Conservation (phyloP, 2,888 invertebrate genomes). For the Aspidiotus destructor region DNA sequence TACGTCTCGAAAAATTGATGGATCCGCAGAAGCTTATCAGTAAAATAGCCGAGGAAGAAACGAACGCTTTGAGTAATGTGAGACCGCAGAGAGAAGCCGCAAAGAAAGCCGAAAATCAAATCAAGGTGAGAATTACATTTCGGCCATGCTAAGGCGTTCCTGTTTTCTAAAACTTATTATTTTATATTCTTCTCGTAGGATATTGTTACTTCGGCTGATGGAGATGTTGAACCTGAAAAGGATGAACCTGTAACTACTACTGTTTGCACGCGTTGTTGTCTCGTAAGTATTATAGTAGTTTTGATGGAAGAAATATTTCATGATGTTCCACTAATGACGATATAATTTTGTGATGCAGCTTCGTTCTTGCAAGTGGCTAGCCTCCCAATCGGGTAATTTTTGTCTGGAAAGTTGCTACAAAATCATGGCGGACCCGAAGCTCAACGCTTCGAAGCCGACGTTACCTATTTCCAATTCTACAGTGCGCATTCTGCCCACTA, state of each 20-base stretch:
- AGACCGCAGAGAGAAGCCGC: conserved; percentile 38
- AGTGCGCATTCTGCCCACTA: background rate
- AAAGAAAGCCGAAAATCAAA: conserved; percentile 38
- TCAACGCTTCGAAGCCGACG: background rate
- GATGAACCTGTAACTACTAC: conserved; percentile 7
- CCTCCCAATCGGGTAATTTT: background rate
- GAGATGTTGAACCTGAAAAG: background rate
- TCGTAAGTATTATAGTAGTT: conserved; percentile 18
- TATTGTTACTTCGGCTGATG: conserved; percentile 31
- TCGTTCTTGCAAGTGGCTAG: background rate
- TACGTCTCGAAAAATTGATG: conserved; percentile 27
- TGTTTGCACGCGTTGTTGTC: conserved; percentile 34
- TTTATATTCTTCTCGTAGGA: conserved; percentile 27
- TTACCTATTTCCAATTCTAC: no score
- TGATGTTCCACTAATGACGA: no score
- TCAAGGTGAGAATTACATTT: conserved; percentile 36
- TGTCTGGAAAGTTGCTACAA: background rate
- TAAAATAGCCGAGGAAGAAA: background rate
- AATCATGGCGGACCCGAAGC: background rate
- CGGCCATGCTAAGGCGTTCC: background rate
- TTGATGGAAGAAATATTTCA: no score
- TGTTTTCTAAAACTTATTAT: background rate
- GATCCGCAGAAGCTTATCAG: conserved; percentile 20
- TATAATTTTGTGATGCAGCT: background rate
- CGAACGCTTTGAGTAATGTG: conserved; percentile 8